Base-by-base conservation (phyloP, 2,113 vertebrate species). In the Xerus inauris region DNA sequence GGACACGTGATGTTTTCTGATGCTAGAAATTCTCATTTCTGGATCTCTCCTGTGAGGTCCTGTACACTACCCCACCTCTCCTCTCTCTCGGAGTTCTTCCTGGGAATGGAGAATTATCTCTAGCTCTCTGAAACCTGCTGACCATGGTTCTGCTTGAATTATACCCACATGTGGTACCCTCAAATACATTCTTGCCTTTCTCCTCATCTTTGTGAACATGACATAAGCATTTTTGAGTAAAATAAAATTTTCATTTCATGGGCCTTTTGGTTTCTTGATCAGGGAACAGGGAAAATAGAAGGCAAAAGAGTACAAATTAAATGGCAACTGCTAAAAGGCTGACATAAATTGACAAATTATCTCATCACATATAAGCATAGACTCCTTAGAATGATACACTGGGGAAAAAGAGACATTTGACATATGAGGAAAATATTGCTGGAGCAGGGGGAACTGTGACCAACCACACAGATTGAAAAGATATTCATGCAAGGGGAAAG, bases 251-350 rank as follows among this genome's bases (percentile, higher is more conserved):
- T 57, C 75, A 26, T 8, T 92, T 95, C 35, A 57, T 40, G 57
- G 75, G 54, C 35, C 20, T 57, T 84, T 28, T 88, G 11, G 13
- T 42, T 89, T 89, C 45, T 95, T 11, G 17, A 13, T 73, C 17
- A 84, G 71, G 24, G 81, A 67, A 67, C 32, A 80, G 9, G 19
- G 32, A 49, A 59, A 59, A 62, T 57, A 8, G 45, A 69, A 91
- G 35, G 20, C 26, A 94, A 76, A 92, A 42, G 22, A 87, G 84
- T 95, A 79, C 6, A 59, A 90, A 73, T 87, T 20, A 83, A 83
- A 49, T 83, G 14, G 14, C 12, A 32, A 65, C 13, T 69, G 65
- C 13, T 87, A 8, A 35, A 73, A 75, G 22, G 3, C 24, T n/a
- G 89, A 35, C n/a, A 69, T 2, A 87, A 82, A 83, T 30, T 14